Evolutionary conservation across 2,113 vertebrate species (phyloP).

Genomic region (Cynopterus brachyotis): DNA sequence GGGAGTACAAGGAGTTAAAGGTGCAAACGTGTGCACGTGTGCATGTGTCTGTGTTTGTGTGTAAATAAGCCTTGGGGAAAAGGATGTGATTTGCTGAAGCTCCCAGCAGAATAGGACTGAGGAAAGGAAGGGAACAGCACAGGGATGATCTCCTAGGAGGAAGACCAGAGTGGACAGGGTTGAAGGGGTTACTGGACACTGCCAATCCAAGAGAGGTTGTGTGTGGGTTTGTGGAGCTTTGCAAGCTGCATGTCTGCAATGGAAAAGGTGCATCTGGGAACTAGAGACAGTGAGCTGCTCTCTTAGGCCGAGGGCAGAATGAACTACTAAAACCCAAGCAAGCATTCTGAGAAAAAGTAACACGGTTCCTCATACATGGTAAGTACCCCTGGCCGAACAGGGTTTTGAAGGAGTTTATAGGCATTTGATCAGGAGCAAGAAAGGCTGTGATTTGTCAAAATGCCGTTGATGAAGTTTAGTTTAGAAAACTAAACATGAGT

Average conservation of each 20-base stretch:
- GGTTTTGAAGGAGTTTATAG: background rate
- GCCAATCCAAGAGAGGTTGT: background rate
- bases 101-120: background rate
- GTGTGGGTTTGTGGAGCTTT: fast-evolving
- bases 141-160: background rate
- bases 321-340: background rate
- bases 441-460: slow-evolving; percentile 37
- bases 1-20: background rate
- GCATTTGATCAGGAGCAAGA: background rate
- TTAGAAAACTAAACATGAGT: slow-evolving; percentile 27
- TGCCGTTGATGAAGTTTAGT: slow-evolving; percentile 27
- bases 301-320: background rate
- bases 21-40: background rate
- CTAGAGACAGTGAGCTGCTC: background rate
- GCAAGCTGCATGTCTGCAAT: fast-evolving
- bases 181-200: background rate
- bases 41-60: fast-evolving
- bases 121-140: too few relatives aligned
- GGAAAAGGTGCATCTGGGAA: background rate
- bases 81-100: background rate
- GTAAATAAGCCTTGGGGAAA: background rate
- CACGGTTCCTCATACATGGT: background rate
- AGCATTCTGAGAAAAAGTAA: background rate
- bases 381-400: background rate
- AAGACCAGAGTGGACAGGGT: background rate